A percentile compares a stretch with the other conserved stretches of the same genome.
Conservation (phyloP, 2,113 vertebrate species). For the Ivindomyrus marchei region DNA sequence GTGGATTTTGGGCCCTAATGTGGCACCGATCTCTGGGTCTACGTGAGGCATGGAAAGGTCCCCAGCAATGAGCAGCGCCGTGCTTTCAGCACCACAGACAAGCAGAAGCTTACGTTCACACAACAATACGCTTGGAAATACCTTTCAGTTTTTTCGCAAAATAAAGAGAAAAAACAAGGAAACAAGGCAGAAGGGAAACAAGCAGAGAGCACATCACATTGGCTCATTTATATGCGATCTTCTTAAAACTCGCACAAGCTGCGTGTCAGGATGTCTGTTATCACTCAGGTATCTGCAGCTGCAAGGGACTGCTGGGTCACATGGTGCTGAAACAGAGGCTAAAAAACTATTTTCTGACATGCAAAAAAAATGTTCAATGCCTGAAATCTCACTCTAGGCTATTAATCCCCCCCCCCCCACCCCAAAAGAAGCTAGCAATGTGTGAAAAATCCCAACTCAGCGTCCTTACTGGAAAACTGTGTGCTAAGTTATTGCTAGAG, state of each 20-base stretch:
- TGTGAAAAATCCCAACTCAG: neutral
- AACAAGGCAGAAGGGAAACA: neutral
- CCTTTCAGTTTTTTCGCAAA: neutral
- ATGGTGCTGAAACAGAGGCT: neutral
- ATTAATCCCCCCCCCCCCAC: neutral
- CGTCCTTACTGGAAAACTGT: neutral
- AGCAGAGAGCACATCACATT: neutral
- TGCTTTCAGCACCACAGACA: neutral
- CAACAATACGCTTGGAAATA: neutral
- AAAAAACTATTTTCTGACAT: neutral
- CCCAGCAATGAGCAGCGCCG: neutral
- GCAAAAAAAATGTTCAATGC: neutral
- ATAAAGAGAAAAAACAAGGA: neutral
- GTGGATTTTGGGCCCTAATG: neutral
- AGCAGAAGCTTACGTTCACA: neutral
- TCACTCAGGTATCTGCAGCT: neutral
- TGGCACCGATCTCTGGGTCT: neutral
- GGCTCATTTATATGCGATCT: neutral
- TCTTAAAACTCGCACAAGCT: neutral
- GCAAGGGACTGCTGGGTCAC: neutral
- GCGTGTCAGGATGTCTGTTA: neutral
- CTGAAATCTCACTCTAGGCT: neutral
- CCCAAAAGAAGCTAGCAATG: neutral
- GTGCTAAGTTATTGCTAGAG: neutral
- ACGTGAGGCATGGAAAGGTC: neutral